phyloP scores from a whole-genome alignment of 2,888 invertebrate species.

The Tinea trinotella region DNA sequence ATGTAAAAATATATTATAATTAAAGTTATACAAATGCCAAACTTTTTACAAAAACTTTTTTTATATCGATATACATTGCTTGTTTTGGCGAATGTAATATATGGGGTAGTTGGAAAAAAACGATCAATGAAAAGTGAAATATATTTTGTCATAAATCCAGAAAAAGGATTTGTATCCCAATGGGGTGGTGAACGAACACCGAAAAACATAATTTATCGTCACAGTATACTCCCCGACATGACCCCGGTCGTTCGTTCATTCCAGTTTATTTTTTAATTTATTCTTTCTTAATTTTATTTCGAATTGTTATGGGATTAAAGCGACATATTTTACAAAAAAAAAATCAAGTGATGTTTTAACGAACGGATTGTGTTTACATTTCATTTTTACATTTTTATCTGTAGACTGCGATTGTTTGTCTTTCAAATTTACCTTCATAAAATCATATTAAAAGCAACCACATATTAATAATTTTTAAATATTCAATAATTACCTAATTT shows the following conservation, averaged over 20 bases:
- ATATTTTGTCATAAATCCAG: neutral
- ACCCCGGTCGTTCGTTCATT: constrained; percentile 31
- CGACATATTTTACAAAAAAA: neutral
- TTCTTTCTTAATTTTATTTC: neutral
- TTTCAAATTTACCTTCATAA: too few relatives aligned
- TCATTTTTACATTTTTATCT: neutral
- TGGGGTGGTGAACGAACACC: neutral
- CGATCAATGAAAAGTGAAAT: neutral
- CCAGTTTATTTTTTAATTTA: neutral
- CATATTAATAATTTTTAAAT: too few relatives aligned
- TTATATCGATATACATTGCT: neutral
- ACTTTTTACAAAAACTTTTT: too few relatives aligned
- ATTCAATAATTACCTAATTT: too few relatives aligned
- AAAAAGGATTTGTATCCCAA: constrained; percentile 6
- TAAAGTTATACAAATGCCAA: too few relatives aligned
- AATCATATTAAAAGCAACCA: too few relatives aligned
- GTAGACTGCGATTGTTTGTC: neutral
- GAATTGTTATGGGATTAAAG: constrained; percentile 1
- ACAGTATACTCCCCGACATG: constrained; percentile 28
- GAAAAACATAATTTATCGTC: constrained; percentile 38
- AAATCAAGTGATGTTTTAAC: neutral
- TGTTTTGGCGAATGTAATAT: neutral
- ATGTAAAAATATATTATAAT: too few relatives aligned
- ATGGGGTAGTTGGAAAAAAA: neutral
- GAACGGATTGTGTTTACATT: neutral